Conservation (phyloP, 2,888 invertebrate species). For the Leistus spinibarbis region DNA sequence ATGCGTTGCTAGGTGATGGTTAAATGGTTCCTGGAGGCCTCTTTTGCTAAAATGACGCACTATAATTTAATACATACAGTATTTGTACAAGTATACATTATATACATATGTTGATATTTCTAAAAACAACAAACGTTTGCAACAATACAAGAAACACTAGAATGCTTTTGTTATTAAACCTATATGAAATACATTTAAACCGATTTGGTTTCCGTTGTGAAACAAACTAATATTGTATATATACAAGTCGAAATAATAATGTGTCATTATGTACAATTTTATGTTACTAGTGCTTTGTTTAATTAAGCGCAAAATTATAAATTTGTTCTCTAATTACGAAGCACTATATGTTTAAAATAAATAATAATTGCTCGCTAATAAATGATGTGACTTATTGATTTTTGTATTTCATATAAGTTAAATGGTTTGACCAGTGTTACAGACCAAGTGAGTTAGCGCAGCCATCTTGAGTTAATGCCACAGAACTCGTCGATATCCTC, state of each 20-base stretch:
- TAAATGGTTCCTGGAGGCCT: neutral
- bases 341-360: no score
- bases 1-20: neutral
- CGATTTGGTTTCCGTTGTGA: no score
- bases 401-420: slow-evolving; percentile 27
- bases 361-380: no score
- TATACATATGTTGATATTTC: neutral
- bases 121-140: neutral
- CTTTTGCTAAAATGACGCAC: neutral
- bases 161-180: neutral
- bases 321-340: no score
- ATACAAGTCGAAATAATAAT: no score
- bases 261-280: no score
- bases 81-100: neutral
- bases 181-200: neutral
- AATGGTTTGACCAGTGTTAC: slow-evolving; percentile 49
- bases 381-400: no score
- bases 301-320: no score
- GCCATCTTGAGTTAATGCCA: slow-evolving; percentile 70
- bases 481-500: slow-evolving; percentile 71
- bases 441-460: slow-evolving; percentile 66
- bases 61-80: neutral
- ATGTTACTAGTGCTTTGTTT: no score
- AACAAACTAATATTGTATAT: no score
- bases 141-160: neutral